phyloP scores from a whole-genome alignment of 2,888 invertebrate genomes.

The Rhamnusium bicolor region DNA sequence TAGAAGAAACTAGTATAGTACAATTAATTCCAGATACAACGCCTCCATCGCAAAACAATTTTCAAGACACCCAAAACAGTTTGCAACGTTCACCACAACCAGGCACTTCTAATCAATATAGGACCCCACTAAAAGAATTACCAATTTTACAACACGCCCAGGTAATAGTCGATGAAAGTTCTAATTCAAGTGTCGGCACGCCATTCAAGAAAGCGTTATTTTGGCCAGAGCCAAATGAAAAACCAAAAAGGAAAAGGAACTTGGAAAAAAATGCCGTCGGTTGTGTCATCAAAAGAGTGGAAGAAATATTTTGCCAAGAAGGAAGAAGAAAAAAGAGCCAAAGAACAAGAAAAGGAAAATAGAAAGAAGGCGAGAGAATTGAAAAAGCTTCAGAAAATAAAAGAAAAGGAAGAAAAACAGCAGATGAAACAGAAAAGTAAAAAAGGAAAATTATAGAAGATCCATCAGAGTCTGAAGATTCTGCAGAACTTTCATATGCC shows the following conservation, averaged over 20 bases:
- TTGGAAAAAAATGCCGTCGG: neutral
- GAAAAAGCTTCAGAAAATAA: neutral
- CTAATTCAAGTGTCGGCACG: neutral
- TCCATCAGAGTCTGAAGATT: neutral
- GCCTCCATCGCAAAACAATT: too few relatives aligned
- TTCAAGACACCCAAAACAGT: neutral
- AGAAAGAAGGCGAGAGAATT: neutral
- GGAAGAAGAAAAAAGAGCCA: constrained; percentile 3
- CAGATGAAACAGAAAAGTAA: too few relatives aligned
- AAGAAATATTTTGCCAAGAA: neutral
- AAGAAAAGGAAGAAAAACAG: too few relatives aligned
- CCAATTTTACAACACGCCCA: neutral
- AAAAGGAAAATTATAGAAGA: neutral
- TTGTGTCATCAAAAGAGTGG: neutral
- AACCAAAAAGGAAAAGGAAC: neutral
- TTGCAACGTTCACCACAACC: too few relatives aligned
- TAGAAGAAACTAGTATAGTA: too few relatives aligned
- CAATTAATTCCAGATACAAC: too few relatives aligned
- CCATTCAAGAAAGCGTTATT: neutral
- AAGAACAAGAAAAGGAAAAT: too few relatives aligned
- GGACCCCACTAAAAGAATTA: neutral
- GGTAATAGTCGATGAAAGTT: neutral
- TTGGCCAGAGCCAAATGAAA: neutral
- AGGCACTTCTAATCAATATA: neutral
- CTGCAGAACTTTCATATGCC: neutral